Conservation (phyloP, 2,797 vertebrate species). For the Alauda arvensis region DNA sequence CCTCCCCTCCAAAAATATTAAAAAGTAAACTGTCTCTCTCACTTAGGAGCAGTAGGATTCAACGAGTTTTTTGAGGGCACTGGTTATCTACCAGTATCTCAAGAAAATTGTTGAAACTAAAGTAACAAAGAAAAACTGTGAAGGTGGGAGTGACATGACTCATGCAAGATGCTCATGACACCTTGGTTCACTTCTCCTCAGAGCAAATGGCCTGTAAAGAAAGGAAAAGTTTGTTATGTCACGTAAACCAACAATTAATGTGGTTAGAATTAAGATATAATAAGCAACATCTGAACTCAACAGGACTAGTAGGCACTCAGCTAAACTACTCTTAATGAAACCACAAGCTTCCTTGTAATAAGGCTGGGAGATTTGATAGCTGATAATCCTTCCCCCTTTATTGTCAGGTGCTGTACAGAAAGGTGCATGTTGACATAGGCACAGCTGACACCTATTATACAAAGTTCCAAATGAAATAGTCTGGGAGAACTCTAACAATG, state of each 20-base stretch:
- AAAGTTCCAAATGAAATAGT: neutral
- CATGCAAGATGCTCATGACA: slow-evolving; percentile 65
- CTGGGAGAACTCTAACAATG: neutral
- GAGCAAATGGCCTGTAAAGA: slow-evolving; percentile 72
- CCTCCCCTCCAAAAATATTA: slow-evolving; percentile 67
- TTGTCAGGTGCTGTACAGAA: neutral
- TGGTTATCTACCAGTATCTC: slow-evolving; percentile 47
- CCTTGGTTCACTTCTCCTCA: slow-evolving; percentile 66
- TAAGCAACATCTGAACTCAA: neutral
- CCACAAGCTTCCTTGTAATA: neutral
- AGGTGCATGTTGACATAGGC: neutral
- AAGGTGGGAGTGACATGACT: slow-evolving; percentile 68
- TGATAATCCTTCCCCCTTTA: neutral
- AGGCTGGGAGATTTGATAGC: neutral
- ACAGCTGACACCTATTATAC: neutral
- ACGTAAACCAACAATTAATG: neutral
- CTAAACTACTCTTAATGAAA: neutral
- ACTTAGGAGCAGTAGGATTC: slow-evolving; percentile 62
- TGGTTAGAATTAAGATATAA: neutral
- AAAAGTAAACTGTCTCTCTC: slow-evolving; percentile 69
- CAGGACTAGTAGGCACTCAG: neutral
- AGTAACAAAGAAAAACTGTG: slow-evolving; percentile 63
- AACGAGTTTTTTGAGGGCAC: slow-evolving; percentile 54
- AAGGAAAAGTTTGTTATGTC: slow-evolving; percentile 63
- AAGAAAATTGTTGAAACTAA: slow-evolving; percentile 67